Conservation (phyloP, 2,888 invertebrate species). For the Drosophila kambysellisi region DNA sequence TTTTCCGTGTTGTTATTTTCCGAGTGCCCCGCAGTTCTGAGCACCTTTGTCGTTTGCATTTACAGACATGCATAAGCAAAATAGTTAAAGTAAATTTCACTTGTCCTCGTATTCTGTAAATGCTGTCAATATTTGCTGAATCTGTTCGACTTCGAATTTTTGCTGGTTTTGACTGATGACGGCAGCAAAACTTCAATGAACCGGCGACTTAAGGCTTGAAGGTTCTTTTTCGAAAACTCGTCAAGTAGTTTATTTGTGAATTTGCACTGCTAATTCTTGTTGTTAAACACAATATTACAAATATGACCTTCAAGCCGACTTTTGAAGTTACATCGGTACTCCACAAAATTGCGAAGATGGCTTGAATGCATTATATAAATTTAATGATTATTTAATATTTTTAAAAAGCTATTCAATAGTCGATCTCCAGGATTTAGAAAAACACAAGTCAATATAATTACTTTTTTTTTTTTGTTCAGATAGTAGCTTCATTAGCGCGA, state of each 20-base stretch:
- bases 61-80: constrained; percentile 65
- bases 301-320: constrained; percentile 41
- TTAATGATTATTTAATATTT: not conserved
- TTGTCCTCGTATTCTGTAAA: constrained; percentile 27
- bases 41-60: constrained; percentile 57
- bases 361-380: not conserved
- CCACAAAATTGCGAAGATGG: not conserved
- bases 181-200: constrained; percentile 43
- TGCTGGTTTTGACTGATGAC: constrained; percentile 24
- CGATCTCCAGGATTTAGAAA: not conserved
- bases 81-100: constrained; percentile 56
- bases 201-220: constrained; percentile 26
- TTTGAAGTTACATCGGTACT: constrained; percentile 18
- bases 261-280: constrained; percentile 33
- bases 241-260: constrained; percentile 30
- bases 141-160: constrained; percentile 32
- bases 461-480: not conserved
- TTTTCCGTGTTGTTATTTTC: constrained; percentile 57
- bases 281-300: constrained; percentile 28
- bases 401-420: not conserved
- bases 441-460: not conserved
- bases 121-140: constrained; percentile 48
- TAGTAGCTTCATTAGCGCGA: constrained; percentile 20
- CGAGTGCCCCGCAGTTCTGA: constrained; percentile 55
- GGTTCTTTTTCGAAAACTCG: constrained; percentile 35